Conservation (phyloP, 1,140 invertebrate genomes). For the Ganaspis sp. region DNA sequence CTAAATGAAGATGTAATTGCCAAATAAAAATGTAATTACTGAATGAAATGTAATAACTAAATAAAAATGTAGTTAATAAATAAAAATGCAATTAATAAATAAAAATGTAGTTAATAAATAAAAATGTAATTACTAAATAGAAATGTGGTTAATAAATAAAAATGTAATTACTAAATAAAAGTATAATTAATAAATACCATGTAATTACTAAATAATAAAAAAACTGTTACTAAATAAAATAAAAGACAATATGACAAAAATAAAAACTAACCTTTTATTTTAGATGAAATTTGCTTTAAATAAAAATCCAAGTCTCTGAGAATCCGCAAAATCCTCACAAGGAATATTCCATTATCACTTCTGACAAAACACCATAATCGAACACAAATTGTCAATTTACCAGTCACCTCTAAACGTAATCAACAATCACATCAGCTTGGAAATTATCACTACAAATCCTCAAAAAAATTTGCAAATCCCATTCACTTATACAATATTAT, state of each 20-base stretch:
- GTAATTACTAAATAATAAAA: no score
- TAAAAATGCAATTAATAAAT: no score
- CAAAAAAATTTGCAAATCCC: background rate
- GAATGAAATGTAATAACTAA: no score
- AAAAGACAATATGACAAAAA: background rate
- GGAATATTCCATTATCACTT: background rate
- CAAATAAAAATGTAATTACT: no score
- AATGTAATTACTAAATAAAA: no score
- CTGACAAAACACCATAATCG: background rate
- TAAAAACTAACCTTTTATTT: background rate
- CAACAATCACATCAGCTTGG: background rate
- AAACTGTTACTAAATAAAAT: background rate
- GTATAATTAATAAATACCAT: no score
- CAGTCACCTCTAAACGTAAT: background rate
- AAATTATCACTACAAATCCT: background rate
- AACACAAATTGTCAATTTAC: background rate
- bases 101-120: no score
- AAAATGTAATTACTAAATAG: no score
- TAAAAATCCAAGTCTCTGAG: background rate
- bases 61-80: no score
- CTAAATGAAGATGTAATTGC: no score
- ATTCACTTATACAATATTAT: background rate
- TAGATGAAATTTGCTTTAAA: background rate
- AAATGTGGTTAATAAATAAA: no score
- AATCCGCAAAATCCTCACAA: background rate